These are phyloP conservation scores for Cristatella mucedo DNA, from an alignment of 2,888 invertebrate species.

Conservation along the genomic window DNA sequence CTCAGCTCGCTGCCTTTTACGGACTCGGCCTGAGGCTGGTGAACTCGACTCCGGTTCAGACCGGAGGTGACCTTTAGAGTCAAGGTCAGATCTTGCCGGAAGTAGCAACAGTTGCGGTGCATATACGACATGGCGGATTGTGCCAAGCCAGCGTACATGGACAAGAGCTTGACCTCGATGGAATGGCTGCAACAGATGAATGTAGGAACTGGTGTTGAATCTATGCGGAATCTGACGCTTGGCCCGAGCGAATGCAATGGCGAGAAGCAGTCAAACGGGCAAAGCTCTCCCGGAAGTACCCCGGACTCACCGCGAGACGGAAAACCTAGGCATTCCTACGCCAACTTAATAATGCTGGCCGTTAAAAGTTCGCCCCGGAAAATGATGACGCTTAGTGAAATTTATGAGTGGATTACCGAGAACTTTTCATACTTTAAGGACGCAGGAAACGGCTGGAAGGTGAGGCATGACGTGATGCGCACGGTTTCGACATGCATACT, in stretches of 20 bases:
- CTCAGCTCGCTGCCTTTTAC: no score
- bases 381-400: slow-evolving; percentile 57
- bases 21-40: no score
- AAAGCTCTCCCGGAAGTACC: slow-evolving; percentile 22
- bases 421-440: slow-evolving; percentile 56
- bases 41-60: no score
- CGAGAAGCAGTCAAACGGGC: no score
- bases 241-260: slow-evolving; percentile 18
- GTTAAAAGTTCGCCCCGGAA: slow-evolving; percentile 51
- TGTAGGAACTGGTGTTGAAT: slow-evolving; percentile 29
- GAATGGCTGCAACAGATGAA: slow-evolving; percentile 42
- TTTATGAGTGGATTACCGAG: slow-evolving; percentile 56
- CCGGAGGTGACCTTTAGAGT: no score
- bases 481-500: no score
- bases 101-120: no score
- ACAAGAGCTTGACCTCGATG: slow-evolving; percentile 41
- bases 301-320: slow-evolving; percentile 23
- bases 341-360: slow-evolving; percentile 53
- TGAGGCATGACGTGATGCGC: slow-evolving; percentile 33
- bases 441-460: slow-evolving; percentile 56
- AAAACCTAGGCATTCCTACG: slow-evolving; percentile 48
- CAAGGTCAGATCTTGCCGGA: no score
- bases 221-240: no score
- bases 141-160: no score
- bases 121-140: no score